Conservation (phyloP, 2,888 invertebrate genomes). For the Leucoma salicis region DNA sequence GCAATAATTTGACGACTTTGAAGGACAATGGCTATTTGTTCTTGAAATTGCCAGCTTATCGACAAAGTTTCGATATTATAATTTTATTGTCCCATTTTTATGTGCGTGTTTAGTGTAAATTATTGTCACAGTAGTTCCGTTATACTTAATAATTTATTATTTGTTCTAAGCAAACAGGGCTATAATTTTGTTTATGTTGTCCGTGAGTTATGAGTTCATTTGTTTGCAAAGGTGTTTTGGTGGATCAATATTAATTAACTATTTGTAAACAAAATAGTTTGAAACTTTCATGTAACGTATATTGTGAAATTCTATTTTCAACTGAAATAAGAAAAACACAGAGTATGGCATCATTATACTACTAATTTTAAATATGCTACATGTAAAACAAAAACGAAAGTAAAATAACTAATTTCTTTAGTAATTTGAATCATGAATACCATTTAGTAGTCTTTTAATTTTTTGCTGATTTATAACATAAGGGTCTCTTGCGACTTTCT, state of each 20-base stretch:
- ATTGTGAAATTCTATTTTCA: too few relatives aligned
- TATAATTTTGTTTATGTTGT: constrained; percentile 17
- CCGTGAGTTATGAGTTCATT: constrained; percentile 5
- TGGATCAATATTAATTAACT: not conserved
- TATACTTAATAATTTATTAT: constrained; percentile 27
- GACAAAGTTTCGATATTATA: constrained; percentile 51
- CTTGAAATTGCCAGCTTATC: constrained; percentile 49
- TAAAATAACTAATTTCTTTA: too few relatives aligned
- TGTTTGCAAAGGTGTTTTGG: constrained; percentile 5
- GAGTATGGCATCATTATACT: too few relatives aligned
- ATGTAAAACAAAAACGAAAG: too few relatives aligned
- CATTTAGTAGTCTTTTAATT: too few relatives aligned
- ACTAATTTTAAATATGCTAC: too few relatives aligned
- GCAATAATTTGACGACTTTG: constrained; percentile 43
- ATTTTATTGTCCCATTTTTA: constrained; percentile 49
- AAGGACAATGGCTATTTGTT: constrained; percentile 47
- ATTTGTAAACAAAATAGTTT: too few relatives aligned
- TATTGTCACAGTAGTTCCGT: constrained; percentile 43
- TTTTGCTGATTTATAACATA: too few relatives aligned
- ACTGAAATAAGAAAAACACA: too few relatives aligned
- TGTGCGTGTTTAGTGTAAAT: constrained; percentile 51
- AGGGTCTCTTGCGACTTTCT: too few relatives aligned
- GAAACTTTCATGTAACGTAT: too few relatives aligned
- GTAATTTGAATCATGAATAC: too few relatives aligned
- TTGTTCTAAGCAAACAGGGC: constrained; percentile 22